Evolutionary conservation across 2,113 vertebrate species (phyloP).

Genomic region (Triplophysa rosa): DNA sequence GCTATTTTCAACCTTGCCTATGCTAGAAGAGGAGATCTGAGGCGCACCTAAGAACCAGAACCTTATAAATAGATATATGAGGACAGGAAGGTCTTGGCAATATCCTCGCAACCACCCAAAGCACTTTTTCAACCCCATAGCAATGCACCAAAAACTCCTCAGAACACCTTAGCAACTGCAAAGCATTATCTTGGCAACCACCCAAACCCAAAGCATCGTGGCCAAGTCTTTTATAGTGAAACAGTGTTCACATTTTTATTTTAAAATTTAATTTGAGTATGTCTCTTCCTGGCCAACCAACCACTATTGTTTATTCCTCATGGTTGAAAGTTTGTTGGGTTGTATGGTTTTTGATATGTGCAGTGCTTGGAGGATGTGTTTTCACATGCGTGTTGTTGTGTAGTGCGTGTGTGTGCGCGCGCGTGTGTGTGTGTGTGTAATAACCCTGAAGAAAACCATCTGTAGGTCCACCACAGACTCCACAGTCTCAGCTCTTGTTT

Average conservation of each 20-base stretch:
- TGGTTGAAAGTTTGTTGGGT: background rate
- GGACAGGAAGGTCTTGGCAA: no score
- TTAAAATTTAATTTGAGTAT: background rate
- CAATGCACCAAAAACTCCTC: no score
- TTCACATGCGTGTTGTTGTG: background rate
- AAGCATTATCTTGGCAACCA: no score
- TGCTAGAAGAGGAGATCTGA: no score
- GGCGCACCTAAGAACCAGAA: no score
- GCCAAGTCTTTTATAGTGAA: no score
- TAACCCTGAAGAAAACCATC: conserved; percentile 57
- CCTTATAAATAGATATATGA: no score
- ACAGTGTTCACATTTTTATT: background rate
- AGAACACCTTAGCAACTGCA: no score
- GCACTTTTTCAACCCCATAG: no score
- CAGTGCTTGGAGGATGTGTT: background rate
- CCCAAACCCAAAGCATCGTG: no score
- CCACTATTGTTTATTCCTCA: conserved; percentile 2
- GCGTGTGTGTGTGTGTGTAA: background rate
- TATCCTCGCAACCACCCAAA: no score
- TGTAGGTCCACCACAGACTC: conserved; percentile 70
- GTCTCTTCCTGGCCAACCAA: background rate
- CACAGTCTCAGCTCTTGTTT: conserved; percentile 69
- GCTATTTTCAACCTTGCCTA: no score
- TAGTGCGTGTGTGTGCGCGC: background rate
- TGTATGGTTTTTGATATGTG: background rate